Conservation (phyloP, 2,113 vertebrate species). For the Heliornis fulica region DNA sequence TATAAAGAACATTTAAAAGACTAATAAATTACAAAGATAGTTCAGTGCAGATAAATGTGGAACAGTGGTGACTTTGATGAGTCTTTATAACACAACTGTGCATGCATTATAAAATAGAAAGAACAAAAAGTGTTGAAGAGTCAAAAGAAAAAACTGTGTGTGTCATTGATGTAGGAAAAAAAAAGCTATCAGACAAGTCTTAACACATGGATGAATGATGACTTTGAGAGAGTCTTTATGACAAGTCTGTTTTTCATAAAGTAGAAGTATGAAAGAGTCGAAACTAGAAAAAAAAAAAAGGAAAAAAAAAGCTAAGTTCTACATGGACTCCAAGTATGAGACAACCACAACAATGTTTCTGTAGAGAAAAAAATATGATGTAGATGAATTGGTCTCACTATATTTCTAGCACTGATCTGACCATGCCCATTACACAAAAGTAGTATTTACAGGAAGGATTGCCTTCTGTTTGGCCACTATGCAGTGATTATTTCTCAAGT, state of each 20-base stretch:
- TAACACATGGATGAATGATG: conserved; percentile 33
- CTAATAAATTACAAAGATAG: conserved; percentile 57
- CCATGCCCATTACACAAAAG: background rate
- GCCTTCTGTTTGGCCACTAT: background rate
- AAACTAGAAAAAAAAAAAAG: background rate
- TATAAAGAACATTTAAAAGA: conserved; percentile 54
- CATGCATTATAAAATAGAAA: conserved; percentile 51
- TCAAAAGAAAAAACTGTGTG: conserved; percentile 12
- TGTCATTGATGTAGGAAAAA: conserved; percentile 41
- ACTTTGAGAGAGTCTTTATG: conserved; percentile 41
- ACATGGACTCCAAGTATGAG: background rate
- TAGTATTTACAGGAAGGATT: conserved; percentile 28
- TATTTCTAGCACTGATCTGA: background rate
- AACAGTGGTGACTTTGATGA: conserved; percentile 65
- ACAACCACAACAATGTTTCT: background rate
- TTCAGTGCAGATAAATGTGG: conserved; percentile 58
- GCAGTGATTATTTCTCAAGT: conserved; percentile 28
- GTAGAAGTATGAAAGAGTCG: background rate
- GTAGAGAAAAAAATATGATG: background rate
- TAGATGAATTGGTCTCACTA: conserved; percentile 12
- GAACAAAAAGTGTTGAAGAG: conserved; percentile 33
- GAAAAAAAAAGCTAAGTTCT: background rate
- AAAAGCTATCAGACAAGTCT: background rate
- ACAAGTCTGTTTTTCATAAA: conserved; percentile 39
- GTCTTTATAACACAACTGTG: conserved; percentile 46